Conservation (phyloP, 2,888 invertebrate genomes). For the Ligdia adustata region DNA sequence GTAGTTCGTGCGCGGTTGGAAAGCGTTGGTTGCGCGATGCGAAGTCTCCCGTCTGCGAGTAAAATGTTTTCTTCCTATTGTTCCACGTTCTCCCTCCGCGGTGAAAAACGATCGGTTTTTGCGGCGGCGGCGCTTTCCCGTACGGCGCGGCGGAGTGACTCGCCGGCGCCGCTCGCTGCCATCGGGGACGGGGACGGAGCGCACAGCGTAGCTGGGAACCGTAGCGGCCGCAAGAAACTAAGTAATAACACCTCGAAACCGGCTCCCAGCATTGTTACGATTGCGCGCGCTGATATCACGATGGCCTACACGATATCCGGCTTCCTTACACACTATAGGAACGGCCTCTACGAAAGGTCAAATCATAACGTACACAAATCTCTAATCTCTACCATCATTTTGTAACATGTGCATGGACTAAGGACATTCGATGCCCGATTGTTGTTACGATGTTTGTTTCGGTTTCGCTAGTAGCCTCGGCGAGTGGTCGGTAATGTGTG, state of each 20-base stretch:
- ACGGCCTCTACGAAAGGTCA: slow-evolving; percentile 19
- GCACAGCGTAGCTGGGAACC: too few species aligned
- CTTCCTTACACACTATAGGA: slow-evolving; percentile 29
- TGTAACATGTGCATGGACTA: too few species aligned
- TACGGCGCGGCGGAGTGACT: slow-evolving; percentile 32
- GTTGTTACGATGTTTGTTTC: too few species aligned
- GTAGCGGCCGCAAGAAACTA: slow-evolving; percentile 43
- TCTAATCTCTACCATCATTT: too few species aligned
- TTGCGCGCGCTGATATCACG: slow-evolving; percentile 19
- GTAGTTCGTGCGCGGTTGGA: slow-evolving; percentile 65
- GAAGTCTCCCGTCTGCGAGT: slow-evolving; percentile 66
- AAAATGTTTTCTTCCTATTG: slow-evolving; percentile 78
- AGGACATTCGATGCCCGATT: too few species aligned
- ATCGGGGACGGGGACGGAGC: too few species aligned
- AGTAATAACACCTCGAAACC: slow-evolving; percentile 49
- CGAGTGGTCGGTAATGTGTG: slow-evolving; percentile 4
- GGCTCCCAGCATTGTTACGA: slow-evolving; percentile 52
- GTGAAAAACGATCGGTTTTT: slow-evolving; percentile 62
- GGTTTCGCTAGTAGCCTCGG: too few species aligned
- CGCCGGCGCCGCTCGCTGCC: slow-evolving; percentile 1
- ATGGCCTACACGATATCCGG: slow-evolving; percentile 29
- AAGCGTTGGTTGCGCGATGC: slow-evolving; percentile 66
- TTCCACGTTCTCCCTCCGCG: slow-evolving; percentile 51
- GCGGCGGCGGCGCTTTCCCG: slow-evolving; percentile 65
- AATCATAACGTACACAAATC: too few species aligned